Evolutionary conservation across 2,888 invertebrate genomes (phyloP), one percentile per base, ranked within the genome.

Genomic region (Clivina fossor): DNA sequence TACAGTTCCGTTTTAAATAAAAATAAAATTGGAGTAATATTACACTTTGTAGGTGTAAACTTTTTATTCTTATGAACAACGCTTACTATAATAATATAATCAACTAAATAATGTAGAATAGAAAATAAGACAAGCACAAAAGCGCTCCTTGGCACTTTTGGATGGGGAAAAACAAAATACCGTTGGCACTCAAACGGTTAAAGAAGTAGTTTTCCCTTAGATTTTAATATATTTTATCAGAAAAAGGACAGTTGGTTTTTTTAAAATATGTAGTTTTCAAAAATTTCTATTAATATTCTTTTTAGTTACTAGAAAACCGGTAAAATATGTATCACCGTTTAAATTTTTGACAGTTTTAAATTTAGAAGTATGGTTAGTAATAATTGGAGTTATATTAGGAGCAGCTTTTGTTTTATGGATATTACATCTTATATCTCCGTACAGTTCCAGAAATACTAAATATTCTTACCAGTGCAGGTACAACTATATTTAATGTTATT

Each of bases 261-360:
- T n/a, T 15, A 4, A 11, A 32, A 19, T 11, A 19, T 30, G 11
- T 28, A 32, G 41, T 53, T 18, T 58, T 8, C 2, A 43, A 28
- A n/a, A n/a, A n/a, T n/a, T n/a, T n/a, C n/a, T n/a, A n/a, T n/a
- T n/a, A n/a, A 40, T 11, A 19, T 49, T 48, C 55, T 44, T 75
- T 74, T 2, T 68, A 90, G 92, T 89, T 0, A 92, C 93, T 72
- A 81, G 92, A 3, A 90, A 92, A 65, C 90, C 90, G 0, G 80
- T 84, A 1, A 79, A 86, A 0, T 86, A 88, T 69, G 88, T 90
- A 0, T 91, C 92, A 0, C 76, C 93, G 0, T 93, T 94, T 73
- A 93, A 93, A 73, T 94, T 94, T 75, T 92, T 93, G 90, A 92
- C 91, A 0, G 94, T 94, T 0, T 77, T 94, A 4, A 82, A 88